phyloP scores from a whole-genome alignment of 1,140 invertebrate genomes.

The Drosophila tani region DNA sequence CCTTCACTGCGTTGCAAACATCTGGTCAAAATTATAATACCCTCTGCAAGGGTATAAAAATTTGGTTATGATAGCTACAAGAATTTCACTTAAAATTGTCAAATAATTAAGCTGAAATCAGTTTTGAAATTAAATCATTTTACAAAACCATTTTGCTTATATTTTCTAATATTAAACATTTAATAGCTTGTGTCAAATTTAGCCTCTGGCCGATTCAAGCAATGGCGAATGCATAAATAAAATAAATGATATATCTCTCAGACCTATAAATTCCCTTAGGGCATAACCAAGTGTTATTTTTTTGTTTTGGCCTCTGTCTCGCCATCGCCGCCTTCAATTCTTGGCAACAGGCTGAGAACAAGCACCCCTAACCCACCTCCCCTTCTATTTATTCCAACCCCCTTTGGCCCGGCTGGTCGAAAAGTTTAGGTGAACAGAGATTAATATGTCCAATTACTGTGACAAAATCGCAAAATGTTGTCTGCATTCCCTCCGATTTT shows the following conservation, averaged over 20 bases:
- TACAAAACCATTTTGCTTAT: neutral
- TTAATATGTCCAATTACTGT: constrained; percentile 85
- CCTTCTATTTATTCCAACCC: constrained; percentile 13
- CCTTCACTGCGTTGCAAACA: no score
- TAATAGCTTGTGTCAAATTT: constrained; percentile 29
- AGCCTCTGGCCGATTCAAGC: neutral
- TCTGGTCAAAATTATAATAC: no score
- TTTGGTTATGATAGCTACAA: neutral
- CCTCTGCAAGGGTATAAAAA: no score
- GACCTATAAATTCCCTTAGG: constrained; percentile 26
- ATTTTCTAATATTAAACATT: constrained; percentile 1
- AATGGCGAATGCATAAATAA: constrained; percentile 6
- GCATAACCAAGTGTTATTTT: constrained; percentile 5
- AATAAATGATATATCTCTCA: constrained; percentile 34
- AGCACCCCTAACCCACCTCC: constrained; percentile 18
- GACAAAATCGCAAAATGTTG: constrained; percentile 84
- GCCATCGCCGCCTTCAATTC: constrained; percentile 45
- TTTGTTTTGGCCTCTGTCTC: constrained; percentile 10
- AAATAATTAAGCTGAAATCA: neutral
- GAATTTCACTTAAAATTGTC: neutral
- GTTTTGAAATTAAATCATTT: neutral
- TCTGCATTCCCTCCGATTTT: constrained; percentile 66
- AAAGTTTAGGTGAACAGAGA: constrained; percentile 80
- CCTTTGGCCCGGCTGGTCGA: constrained; percentile 32
- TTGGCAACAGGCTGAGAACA: constrained; percentile 51